These are phyloP conservation scores for Ennomos erosarius DNA, from an alignment of 2,888 invertebrate species.

Conservation along the genomic window DNA sequence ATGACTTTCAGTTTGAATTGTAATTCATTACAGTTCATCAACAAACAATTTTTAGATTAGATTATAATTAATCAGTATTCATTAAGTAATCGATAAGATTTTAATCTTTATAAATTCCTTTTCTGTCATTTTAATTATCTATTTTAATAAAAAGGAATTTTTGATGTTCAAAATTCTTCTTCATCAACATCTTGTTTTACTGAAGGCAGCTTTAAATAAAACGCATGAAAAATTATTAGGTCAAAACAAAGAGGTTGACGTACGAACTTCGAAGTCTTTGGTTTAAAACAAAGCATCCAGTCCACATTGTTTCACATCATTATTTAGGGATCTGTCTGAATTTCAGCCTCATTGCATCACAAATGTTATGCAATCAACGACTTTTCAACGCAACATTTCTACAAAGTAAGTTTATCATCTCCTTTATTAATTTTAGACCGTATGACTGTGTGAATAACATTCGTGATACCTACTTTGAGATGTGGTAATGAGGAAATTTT, in stretches of 20 bases:
- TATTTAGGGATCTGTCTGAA: slow-evolving; percentile 28
- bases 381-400: slow-evolving; percentile 20
- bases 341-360: slow-evolving; percentile 28
- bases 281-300: slow-evolving; percentile 6
- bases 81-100: not conserved
- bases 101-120: slow-evolving; percentile 16
- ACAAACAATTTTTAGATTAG: slow-evolving; percentile 5
- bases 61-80: too few relatives aligned
- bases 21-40: not conserved
- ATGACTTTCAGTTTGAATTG: too few relatives aligned
- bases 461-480: not conserved
- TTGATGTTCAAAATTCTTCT: too few relatives aligned
- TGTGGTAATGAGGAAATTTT: slow-evolving; percentile 5
- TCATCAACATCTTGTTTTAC: too few relatives aligned
- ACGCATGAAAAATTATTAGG: not conserved
- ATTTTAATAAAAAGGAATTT: not conserved
- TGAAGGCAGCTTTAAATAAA: not conserved
- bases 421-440: not conserved
- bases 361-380: slow-evolving; percentile 42
- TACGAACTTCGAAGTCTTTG: too few relatives aligned
- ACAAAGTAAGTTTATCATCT: slow-evolving; percentile 2
- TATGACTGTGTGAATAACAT: slow-evolving; percentile 1
- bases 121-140: slow-evolving; percentile 5
- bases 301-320: slow-evolving; percentile 11
- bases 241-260: too few relatives aligned